Conservation (phyloP, 2,888 invertebrate genomes). For the Colostygia pectinataria region DNA sequence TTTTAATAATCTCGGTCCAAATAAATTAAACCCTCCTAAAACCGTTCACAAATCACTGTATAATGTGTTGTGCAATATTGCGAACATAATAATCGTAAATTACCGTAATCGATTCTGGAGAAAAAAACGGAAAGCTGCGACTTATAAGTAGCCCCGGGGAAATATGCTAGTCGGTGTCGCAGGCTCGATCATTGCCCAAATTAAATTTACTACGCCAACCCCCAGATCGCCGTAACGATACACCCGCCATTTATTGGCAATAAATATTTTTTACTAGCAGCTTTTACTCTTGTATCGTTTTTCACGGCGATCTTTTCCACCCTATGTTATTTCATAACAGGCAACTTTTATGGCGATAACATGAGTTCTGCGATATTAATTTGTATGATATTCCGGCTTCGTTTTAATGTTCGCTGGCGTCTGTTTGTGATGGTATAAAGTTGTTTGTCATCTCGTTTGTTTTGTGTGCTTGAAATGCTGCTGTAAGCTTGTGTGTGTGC, state of each 20-base stretch:
- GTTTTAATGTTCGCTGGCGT: conserved; percentile 16
- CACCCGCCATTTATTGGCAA: conserved; percentile 65
- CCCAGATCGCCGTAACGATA: conserved; percentile 63
- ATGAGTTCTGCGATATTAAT: conserved; percentile 44
- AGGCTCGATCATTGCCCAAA: conserved; percentile 59
- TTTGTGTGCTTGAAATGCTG: background rate
- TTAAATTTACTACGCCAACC: conserved; percentile 67
- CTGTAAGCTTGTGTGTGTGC: no score
- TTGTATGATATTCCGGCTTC: conserved; percentile 33
- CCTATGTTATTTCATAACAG: conserved; percentile 49
- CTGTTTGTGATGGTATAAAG: conserved; percentile 9
- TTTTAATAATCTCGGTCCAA: no score
- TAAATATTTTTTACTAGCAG: conserved; percentile 71
- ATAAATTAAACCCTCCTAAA: no score
- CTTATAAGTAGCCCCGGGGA: conserved; percentile 48
- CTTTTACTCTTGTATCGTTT: conserved; percentile 53
- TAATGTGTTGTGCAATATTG: no score
- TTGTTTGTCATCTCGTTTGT: conserved; percentile 7
- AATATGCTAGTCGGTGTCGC: conserved; percentile 47
- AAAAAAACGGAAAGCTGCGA: conserved; percentile 12
- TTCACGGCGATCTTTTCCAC: conserved; percentile 49
- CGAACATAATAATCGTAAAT: background rate
- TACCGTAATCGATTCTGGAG: background rate
- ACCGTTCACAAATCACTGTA: no score
- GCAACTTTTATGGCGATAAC: conserved; percentile 44